Conservation (phyloP, 2,797 vertebrate species). For the Syndactyla subalaris region DNA sequence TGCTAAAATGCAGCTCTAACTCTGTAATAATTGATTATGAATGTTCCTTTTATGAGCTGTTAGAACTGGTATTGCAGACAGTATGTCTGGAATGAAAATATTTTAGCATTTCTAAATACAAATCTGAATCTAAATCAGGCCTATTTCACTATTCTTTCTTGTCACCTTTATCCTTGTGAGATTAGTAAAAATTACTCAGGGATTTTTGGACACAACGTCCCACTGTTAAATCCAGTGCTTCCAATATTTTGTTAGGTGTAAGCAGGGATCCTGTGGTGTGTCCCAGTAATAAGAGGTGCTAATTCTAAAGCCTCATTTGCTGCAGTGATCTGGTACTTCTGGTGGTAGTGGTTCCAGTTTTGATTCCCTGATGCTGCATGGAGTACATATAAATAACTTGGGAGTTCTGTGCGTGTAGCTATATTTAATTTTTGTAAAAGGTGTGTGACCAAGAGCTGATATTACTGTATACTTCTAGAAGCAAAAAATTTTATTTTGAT, state of each 20-base stretch:
- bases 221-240: background rate
- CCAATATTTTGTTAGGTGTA: background rate
- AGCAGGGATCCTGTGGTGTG: background rate
- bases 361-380: background rate
- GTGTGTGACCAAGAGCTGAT: background rate
- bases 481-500: background rate
- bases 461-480: background rate
- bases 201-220: background rate
- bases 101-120: constrained; percentile 9
- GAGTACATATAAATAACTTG: background rate
- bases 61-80: constrained; percentile 15
- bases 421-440: background rate
- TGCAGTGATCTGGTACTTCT: background rate
- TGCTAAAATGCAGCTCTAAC: constrained; percentile 28
- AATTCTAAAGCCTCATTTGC: background rate
- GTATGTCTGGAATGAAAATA: constrained; percentile 14
- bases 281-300: background rate
- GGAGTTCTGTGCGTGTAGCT: background rate
- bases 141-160: background rate
- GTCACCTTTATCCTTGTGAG: background rate
- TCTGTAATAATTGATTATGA: constrained; percentile 44
- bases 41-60: constrained; percentile 40
- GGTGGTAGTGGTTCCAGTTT: background rate
- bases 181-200: background rate
- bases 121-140: background rate